Percentiles rank a stretch among this genome's conserved stretches.
phyloP scores from a whole-genome alignment of 2,797 vertebrate genomes.

The Chelon auratus region DNA sequence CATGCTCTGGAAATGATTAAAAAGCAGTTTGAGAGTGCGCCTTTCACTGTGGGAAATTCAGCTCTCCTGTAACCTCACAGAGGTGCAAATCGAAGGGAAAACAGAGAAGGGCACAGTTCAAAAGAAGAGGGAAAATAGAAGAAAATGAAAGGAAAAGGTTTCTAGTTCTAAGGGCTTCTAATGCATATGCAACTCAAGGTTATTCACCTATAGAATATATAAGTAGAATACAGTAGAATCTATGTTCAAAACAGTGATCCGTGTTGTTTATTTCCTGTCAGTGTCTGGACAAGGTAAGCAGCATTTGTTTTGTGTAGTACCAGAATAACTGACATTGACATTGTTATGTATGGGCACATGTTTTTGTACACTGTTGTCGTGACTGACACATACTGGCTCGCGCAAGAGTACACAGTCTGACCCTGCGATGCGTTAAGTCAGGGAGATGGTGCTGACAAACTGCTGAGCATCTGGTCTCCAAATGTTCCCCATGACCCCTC shows the following conservation, averaged over 20 bases:
- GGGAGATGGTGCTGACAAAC: conserved; percentile 78
- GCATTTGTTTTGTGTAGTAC: conserved; percentile 48
- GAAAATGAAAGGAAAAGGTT: conserved; percentile 38
- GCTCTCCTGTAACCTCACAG: conserved; percentile 83
- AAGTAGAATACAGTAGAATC: neutral
- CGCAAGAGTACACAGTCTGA: conserved; percentile 71
- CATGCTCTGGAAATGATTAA: conserved; percentile 93
- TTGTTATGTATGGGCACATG: conserved; percentile 71
- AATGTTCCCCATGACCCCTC: conserved; percentile 81
- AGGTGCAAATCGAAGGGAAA: conserved; percentile 79
- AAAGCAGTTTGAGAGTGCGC: conserved; percentile 83
- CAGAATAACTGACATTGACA: conserved; percentile 67
- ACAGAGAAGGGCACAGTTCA: conserved; percentile 68
- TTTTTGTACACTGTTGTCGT: conserved; percentile 73
- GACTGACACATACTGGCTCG: conserved; percentile 72
- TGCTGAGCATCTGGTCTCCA: conserved; percentile 86
- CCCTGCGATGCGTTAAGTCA: conserved; percentile 68
- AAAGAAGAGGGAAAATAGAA: conserved; percentile 46
- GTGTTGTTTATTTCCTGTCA: conserved; percentile 12
- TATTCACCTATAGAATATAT: neutral
- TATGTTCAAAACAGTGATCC: conserved; percentile 5
- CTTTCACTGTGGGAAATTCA: conserved; percentile 85
- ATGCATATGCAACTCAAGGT: conserved; percentile 12
- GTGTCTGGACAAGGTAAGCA: conserved; percentile 33
- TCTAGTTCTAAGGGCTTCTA: conserved; percentile 50